These are phyloP conservation scores for Embidobia sp. DNA, from an alignment of 2,888 invertebrate species.

Conservation along the genomic window DNA sequence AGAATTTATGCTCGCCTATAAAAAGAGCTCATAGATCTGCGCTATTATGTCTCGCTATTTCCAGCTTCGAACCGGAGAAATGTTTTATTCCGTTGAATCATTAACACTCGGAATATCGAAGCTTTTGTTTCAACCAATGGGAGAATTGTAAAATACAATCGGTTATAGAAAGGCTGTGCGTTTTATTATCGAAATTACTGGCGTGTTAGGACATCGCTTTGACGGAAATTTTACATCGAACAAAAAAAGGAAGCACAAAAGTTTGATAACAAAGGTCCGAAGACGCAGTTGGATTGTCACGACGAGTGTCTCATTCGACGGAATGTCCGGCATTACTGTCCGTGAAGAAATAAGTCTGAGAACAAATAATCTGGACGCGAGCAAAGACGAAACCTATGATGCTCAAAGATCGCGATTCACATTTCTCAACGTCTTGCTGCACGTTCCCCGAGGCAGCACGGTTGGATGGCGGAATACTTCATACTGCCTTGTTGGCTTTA, in stretches of 20 bases:
- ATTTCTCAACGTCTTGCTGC: constrained; percentile 72
- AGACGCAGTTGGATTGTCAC: constrained; percentile 30
- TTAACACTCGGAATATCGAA: constrained; percentile 30
- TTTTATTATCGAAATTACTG: too few relatives aligned
- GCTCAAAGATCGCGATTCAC: constrained; percentile 69
- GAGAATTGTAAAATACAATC: too few relatives aligned
- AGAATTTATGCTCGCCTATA: too few relatives aligned
- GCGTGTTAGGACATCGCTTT: too few relatives aligned
- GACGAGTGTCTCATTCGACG: constrained; percentile 44
- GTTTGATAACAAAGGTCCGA: constrained; percentile 37
- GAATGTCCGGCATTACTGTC: constrained; percentile 54
- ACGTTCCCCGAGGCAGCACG: constrained; percentile 62
- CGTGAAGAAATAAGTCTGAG: constrained; percentile 57
- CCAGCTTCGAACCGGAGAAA: constrained; percentile 1
- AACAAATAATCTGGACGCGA: constrained; percentile 60
- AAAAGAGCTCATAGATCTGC: too few relatives aligned
- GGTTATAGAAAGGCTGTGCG: too few relatives aligned
- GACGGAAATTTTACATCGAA: too few relatives aligned
- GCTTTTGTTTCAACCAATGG: constrained; percentile 23
- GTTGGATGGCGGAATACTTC: constrained; percentile 47
- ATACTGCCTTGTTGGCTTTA: constrained; percentile 61
- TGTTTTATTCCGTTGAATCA: constrained; percentile 24
- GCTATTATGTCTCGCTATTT: too few relatives aligned
- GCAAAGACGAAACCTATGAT: constrained; percentile 55
- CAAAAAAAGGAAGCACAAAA: constrained; percentile 19